Conservation (phyloP, 2,113 vertebrate genomes). For the Sciurus niger region DNA sequence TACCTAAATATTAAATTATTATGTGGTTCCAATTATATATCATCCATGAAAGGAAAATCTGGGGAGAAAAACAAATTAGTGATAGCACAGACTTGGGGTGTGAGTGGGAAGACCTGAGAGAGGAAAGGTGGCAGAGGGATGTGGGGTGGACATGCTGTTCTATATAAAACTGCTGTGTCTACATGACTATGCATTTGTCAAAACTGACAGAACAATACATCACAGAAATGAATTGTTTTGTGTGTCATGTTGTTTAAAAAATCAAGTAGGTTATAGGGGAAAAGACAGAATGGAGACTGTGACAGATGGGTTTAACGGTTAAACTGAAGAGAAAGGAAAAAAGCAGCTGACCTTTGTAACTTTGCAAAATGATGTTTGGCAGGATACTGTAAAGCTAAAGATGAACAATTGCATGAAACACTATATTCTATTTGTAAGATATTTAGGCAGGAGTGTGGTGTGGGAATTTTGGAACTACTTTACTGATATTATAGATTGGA, state of each 20-base stretch:
- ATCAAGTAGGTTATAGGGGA: neutral
- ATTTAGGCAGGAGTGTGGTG: neutral
- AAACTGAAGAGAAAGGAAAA: neutral
- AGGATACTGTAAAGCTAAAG: neutral
- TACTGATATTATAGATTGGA: neutral
- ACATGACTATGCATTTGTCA: neutral
- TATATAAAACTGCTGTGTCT: neutral
- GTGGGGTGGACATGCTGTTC: neutral
- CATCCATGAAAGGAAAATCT: neutral
- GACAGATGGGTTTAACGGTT: neutral
- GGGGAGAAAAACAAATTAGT: neutral
- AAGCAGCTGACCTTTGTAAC: neutral
- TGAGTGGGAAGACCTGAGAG: neutral
- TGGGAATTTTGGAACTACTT: neutral
- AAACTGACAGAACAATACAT: constrained; percentile 10
- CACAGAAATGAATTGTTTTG: neutral
- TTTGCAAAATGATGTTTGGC: neutral
- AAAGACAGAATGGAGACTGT: neutral
- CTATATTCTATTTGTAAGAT: neutral
- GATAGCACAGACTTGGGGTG: neutral
- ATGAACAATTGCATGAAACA: neutral
- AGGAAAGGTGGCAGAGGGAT: rapidly evolving
- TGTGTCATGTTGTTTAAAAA: neutral
- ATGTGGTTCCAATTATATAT: neutral
- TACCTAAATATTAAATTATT: neutral